Conservation (phyloP, 2,797 vertebrate species). For the Garrulus glandarius region DNA sequence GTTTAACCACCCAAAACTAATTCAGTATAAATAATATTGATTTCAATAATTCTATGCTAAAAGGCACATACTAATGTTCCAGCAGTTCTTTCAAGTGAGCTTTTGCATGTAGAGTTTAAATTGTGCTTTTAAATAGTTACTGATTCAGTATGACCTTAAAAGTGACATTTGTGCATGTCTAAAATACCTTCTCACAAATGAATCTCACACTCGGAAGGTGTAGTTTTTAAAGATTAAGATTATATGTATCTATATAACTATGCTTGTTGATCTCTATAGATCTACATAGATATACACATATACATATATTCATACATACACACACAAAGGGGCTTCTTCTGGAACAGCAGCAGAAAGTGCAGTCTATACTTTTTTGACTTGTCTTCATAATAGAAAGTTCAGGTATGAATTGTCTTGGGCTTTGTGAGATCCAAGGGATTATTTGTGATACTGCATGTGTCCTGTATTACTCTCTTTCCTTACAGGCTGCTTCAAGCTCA, state of each 20-base stretch:
- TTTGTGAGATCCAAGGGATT: conserved; percentile 1
- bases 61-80: conserved; percentile 79
- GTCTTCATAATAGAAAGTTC: conserved; percentile 7
- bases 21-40: conserved; percentile 66
- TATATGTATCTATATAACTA: conserved; percentile 59
- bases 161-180: conserved; percentile 73
- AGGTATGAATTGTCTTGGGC: neutral
- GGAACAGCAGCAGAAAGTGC: conserved; percentile 49
- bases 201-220: conserved; percentile 30
- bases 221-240: conserved; percentile 47
- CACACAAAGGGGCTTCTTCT: conserved; percentile 44
- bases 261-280: conserved; percentile 40
- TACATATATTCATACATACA: conserved; percentile 56
- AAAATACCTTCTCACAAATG: conserved; percentile 62
- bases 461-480: conserved; percentile 60
- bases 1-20: conserved; percentile 52
- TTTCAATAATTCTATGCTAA: conserved; percentile 67
- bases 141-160: conserved; percentile 68
- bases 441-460: conserved; percentile 64
- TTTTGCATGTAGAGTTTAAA: conserved; percentile 67
- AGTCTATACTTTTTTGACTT: conserved; percentile 47
- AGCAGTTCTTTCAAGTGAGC: conserved; percentile 74
- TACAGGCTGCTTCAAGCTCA: conserved; percentile 88
- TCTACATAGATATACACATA: conserved; percentile 65
- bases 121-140: conserved; percentile 78